Evolutionary conservation across 2,888 invertebrate genomes (phyloP).

Genomic region (Cerceris rybyensis): DNA sequence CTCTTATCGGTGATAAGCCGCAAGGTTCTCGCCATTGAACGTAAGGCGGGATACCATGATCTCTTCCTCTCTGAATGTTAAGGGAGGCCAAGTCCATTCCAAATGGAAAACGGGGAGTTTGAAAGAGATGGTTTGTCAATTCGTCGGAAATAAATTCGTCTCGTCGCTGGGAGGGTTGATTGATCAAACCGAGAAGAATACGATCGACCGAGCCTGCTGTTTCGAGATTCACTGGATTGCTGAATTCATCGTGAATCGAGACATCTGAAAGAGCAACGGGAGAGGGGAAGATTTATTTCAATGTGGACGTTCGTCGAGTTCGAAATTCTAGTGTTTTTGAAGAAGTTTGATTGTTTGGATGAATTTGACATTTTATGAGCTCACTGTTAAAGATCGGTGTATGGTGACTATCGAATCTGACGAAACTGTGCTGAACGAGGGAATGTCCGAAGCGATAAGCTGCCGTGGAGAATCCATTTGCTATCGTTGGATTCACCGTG

Average conservation of each 20-base stretch:
- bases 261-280: constrained; percentile 85
- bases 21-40: constrained; percentile 91
- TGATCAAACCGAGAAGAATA: constrained; percentile 88
- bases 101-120: constrained; percentile 87
- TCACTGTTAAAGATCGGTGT: constrained; percentile 88
- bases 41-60: constrained; percentile 93
- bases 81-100: constrained; percentile 94
- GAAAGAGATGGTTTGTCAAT: constrained; percentile 92
- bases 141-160: constrained; percentile 92
- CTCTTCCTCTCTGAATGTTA: constrained; percentile 93
- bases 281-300: background rate
- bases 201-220: constrained; percentile 91
- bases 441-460: constrained; percentile 95
- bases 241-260: constrained; percentile 90
- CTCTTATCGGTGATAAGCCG: constrained; percentile 86
- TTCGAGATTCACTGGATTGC: constrained; percentile 86
- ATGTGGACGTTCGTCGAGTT: background rate
- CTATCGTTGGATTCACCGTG: constrained; percentile 88
- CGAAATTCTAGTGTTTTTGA: background rate
- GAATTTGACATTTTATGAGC: constrained; percentile 73
- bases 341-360: background rate
- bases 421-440: constrained; percentile 90
- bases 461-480: constrained; percentile 91
- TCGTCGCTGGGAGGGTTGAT: constrained; percentile 89
- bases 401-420: constrained; percentile 88